A percentile compares a stretch with the other conserved stretches of the same genome.
These are phyloP conservation scores for Aphodius sticticus DNA, from an alignment of 2,888 invertebrate species.

Conservation along the genomic window DNA sequence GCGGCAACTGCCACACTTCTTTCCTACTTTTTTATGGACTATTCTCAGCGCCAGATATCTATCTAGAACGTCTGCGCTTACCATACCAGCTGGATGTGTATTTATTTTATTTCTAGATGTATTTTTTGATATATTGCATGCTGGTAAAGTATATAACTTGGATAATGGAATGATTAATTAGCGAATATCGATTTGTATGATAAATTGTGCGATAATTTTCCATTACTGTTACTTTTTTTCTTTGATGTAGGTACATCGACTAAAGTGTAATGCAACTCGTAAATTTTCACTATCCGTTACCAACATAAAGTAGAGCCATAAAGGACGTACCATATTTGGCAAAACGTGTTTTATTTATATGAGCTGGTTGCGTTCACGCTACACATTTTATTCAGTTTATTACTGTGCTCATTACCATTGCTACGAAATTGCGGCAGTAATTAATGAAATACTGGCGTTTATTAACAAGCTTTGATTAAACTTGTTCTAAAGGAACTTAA, in stretches of 20 bases:
- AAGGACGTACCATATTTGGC: neutral
- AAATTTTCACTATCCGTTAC: neutral
- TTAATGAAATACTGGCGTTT: neutral
- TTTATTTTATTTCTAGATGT: neutral
- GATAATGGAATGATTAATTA: neutral
- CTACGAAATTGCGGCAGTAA: neutral
- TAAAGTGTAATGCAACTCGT: neutral
- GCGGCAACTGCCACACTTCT: conserved; percentile 44
- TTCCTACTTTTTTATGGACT: conserved; percentile 38
- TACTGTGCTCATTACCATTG: neutral
- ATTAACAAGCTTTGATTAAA: neutral
- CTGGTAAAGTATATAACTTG: neutral
- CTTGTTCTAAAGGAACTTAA: neutral
- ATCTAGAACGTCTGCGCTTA: neutral
- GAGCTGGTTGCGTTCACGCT: neutral
- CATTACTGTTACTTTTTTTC: neutral
- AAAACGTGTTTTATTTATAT: neutral
- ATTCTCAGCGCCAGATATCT: neutral
- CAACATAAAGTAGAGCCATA: neutral
- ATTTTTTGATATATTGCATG: too few relatives aligned
- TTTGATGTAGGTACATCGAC: neutral
- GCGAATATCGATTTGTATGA: neutral
- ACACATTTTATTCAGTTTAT: neutral
- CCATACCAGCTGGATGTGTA: neutral
- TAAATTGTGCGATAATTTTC: neutral